Evolutionary conservation across 2,888 invertebrate genomes (phyloP).

Genomic region (Drosophila paucipuncta): DNA sequence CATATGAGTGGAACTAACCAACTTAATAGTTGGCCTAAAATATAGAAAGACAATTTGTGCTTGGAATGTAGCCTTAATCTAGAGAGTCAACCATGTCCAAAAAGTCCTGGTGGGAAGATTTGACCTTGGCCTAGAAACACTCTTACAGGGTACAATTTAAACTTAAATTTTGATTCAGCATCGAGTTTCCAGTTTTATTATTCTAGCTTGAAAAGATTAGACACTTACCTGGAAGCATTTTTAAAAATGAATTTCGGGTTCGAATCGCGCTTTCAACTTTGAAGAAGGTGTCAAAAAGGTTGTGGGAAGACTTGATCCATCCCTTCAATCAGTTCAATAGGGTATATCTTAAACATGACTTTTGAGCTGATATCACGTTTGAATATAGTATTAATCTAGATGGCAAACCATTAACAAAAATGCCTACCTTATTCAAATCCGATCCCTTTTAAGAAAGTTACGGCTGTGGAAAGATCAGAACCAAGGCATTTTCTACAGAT

Average conservation of each 20-base stretch:
- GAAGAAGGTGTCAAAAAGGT: neutral
- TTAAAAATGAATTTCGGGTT: no score
- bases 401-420: neutral
- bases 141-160: neutral
- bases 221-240: neutral
- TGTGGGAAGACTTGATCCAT: neutral
- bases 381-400: neutral
- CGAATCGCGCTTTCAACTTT: no score
- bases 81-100: neutral
- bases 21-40: neutral
- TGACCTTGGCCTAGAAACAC: neutral
- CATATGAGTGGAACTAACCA: neutral
- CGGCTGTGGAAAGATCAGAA: neutral
- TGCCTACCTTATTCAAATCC: fast-evolving
- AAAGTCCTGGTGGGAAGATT: neutral
- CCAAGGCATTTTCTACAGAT: neutral
- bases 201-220: neutral
- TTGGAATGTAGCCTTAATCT: no score
- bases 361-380: neutral
- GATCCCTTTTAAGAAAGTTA: neutral
- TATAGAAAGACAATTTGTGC: no score
- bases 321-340: neutral
- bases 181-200: neutral
- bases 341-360: neutral
- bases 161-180: neutral